Percentiles rank a stretch among this genome's conserved stretches.
Conservation (phyloP, 1,140 invertebrate genomes). For the Tetragnatha versicolor region DNA sequence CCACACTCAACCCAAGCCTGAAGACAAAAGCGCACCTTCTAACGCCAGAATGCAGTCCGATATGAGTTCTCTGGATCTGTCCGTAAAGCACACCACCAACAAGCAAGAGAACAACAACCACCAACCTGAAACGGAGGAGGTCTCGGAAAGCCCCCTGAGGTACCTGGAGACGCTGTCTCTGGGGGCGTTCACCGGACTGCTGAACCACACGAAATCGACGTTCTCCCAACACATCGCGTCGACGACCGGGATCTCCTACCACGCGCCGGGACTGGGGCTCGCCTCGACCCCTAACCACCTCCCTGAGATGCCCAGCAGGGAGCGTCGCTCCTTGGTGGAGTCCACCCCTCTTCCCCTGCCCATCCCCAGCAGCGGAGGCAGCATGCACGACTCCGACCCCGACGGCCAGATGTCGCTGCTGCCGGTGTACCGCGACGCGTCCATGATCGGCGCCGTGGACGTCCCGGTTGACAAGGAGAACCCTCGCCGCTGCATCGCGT, state of each 20-base stretch:
- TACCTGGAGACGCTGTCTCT: slow-evolving; percentile 82
- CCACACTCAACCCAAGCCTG: slow-evolving; percentile 14
- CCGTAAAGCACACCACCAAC: slow-evolving; percentile 37
- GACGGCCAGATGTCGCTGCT: slow-evolving; percentile 50
- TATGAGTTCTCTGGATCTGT: slow-evolving; percentile 31
- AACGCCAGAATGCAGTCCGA: slow-evolving; percentile 18
- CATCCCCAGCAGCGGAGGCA: slow-evolving; percentile 17
- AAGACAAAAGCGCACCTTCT: slow-evolving; percentile 4
- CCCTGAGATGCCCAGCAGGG: slow-evolving; percentile 1
- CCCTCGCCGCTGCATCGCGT: slow-evolving; percentile 85
- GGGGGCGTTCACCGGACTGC: slow-evolving; percentile 70
- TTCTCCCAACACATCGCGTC: slow-evolving; percentile 40
- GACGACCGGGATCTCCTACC: slow-evolving; percentile 57
- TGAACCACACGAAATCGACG: slow-evolving; percentile 39
- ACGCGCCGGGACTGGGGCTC: slow-evolving; percentile 59
- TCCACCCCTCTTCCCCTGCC: slow-evolving; percentile 29
- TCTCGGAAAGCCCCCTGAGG: slow-evolving; percentile 73
- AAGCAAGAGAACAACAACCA: slow-evolving; percentile 46
- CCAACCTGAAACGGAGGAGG: slow-evolving; percentile 55
- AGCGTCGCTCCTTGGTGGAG: slow-evolving; percentile 39
- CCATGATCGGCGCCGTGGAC: slow-evolving; percentile 58
- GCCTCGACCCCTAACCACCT: slow-evolving; percentile 38
- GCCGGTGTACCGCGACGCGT: slow-evolving; percentile 58
- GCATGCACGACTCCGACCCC: slow-evolving; percentile 40
- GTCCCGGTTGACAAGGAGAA: slow-evolving; percentile 86